Percentiles rank a stretch among this genome's conserved stretches.
These are phyloP conservation scores for Phengaris alcon DNA, from an alignment of 2,888 invertebrate genomes.

Conservation along the genomic window DNA sequence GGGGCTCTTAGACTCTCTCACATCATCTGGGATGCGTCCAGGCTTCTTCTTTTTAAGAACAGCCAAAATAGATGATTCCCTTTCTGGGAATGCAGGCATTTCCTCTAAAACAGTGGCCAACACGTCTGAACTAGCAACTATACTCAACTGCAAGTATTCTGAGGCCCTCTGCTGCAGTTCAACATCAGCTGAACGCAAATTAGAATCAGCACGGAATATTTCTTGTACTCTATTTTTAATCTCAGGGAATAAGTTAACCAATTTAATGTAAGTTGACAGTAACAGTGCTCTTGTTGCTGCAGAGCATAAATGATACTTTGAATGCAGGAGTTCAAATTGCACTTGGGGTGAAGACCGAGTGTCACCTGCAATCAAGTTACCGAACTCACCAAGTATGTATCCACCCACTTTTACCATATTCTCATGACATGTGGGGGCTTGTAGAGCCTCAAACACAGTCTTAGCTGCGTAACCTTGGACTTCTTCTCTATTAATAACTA, in stretches of 20 bases:
- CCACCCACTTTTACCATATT: conserved; percentile 99
- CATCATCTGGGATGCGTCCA: conserved; percentile 93
- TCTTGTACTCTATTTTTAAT: conserved; percentile 97
- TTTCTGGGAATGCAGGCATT: conserved; percentile 99
- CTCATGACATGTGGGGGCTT: conserved; percentile 99
- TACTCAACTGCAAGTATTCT: conserved; percentile 97
- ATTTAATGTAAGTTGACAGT: conserved; percentile 99
- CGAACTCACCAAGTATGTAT: conserved; percentile 99
- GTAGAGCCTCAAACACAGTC: conserved; percentile 98
- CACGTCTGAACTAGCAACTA: conserved; percentile 97
- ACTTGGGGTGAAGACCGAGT: conserved; percentile 97
- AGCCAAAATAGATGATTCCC: conserved; percentile 97
- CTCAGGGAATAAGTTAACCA: conserved; percentile 99
- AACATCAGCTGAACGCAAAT: conserved; percentile 97
- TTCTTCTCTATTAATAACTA: conserved; percentile 99
- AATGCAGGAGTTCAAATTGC: conserved; percentile 98
- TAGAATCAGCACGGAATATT: conserved; percentile 95
- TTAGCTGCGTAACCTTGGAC: conserved; percentile 99
- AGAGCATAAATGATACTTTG: conserved; percentile 98
- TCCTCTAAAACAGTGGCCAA: conserved; percentile 99
- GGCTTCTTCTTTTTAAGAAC: conserved; percentile 99
- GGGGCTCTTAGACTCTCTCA: conserved; percentile 90
- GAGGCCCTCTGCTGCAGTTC: conserved; percentile 98
- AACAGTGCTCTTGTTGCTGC: conserved; percentile 97
- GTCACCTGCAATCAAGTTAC: conserved; percentile 99